Conservation (phyloP, 2,113 vertebrate species). For the Trochalopteron elliotii region DNA sequence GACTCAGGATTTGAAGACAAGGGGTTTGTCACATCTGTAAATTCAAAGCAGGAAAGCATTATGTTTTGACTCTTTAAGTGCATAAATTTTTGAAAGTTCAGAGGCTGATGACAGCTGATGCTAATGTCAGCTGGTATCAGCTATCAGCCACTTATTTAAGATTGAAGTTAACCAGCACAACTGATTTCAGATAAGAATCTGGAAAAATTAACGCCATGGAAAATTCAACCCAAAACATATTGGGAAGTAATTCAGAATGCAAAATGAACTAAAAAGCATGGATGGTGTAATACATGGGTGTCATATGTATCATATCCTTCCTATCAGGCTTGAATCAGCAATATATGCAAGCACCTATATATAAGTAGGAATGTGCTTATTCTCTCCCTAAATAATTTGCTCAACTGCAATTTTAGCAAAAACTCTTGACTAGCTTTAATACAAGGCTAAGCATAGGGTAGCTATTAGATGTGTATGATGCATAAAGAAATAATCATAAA, state of each 20-base stretch:
- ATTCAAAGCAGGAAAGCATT: not conserved
- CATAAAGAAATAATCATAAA: not conserved
- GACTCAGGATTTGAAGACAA: not conserved
- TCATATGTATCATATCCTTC: not conserved
- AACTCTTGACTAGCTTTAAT: not conserved
- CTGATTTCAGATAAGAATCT: not conserved
- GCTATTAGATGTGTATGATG: not conserved
- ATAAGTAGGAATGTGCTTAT: not conserved
- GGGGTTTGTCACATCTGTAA: not conserved
- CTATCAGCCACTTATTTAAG: not conserved
- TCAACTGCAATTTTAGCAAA: not conserved
- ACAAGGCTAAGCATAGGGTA: not conserved
- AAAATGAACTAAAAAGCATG: not conserved
- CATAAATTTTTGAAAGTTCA: not conserved
- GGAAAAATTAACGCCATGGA: not conserved
- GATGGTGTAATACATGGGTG: not conserved
- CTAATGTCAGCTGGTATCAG: not conserved
- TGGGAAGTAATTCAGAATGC: not conserved
- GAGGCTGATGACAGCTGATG: not conserved
- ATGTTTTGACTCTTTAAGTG: not conserved
- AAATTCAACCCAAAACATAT: not conserved
- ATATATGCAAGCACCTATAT: not conserved
- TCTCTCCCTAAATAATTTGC: not conserved
- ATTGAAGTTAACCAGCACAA: not conserved
- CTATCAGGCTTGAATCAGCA: not conserved